Evolutionary conservation across 2,888 invertebrate genomes (phyloP).

Genomic region (Hoplodrina blanda): DNA sequence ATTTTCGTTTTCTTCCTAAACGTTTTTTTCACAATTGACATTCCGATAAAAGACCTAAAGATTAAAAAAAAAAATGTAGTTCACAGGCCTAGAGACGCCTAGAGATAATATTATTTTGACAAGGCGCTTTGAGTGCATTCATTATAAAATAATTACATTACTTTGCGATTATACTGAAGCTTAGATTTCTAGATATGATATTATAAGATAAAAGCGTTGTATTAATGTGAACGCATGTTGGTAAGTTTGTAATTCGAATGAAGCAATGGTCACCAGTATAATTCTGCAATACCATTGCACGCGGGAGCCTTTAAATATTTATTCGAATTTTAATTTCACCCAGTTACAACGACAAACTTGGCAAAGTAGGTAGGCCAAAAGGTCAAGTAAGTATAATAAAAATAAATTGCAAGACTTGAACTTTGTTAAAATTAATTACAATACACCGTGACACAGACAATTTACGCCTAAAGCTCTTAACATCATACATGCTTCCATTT

Average conservation of each 20-base stretch:
- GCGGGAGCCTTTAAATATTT: conserved; percentile 43
- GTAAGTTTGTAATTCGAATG: neutral
- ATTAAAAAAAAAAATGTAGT: too few species aligned
- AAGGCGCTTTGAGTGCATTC: too few species aligned
- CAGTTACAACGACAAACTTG: conserved; percentile 44
- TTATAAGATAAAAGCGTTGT: neutral
- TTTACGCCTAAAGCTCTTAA: conserved; percentile 82
- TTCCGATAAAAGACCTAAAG: too few species aligned
- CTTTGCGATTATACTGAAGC: too few species aligned
- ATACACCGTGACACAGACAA: conserved; percentile 77
- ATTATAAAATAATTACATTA: too few species aligned
- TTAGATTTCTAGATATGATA: too few species aligned
- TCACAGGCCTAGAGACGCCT: too few species aligned
- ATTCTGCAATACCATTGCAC: conserved; percentile 22
- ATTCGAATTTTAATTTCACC: conserved; percentile 41
- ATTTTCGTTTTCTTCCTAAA: too few species aligned
- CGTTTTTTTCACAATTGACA: too few species aligned
- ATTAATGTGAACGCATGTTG: neutral
- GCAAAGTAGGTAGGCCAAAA: conserved; percentile 60
- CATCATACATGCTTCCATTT: conserved; percentile 80
- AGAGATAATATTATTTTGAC: too few species aligned
- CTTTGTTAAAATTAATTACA: conserved; percentile 82
- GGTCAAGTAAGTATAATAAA: conserved; percentile 65
- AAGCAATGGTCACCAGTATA: conserved; percentile 27
- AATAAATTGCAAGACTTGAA: conserved; percentile 71